A percentile compares a stretch with the other conserved stretches of the same genome.
Evolutionary conservation across 2,888 invertebrate genomes (phyloP).

Genomic region (Germaria angustata): DNA sequence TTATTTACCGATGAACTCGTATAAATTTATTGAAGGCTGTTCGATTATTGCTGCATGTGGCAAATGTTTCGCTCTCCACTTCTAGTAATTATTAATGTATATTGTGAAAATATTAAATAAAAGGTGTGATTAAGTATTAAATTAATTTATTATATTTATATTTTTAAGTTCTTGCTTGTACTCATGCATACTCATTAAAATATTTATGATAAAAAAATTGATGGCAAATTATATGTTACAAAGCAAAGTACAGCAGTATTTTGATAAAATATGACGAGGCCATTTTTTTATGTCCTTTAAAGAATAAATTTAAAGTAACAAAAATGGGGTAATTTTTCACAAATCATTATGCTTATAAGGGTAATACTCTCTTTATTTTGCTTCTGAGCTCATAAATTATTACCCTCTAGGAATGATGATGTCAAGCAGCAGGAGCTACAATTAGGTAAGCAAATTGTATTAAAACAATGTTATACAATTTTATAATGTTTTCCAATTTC

Average conservation of each 20-base stretch:
- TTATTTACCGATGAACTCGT: conserved; percentile 13
- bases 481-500: too few relatives aligned
- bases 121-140: conserved; percentile 59
- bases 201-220: background rate
- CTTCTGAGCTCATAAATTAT: too few relatives aligned
- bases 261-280: background rate
- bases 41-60: background rate
- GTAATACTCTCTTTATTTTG: too few relatives aligned
- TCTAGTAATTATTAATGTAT: background rate
- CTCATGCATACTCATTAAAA: conserved; percentile 33
- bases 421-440: too few relatives aligned
- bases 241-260: background rate
- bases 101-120: conserved; percentile 40
- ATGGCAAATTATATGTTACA: conserved; percentile 23
- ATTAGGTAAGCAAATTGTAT: too few relatives aligned
- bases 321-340: too few relatives aligned
- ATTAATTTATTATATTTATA: conserved; percentile 14
- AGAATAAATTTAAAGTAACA: too few relatives aligned
- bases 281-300: too few relatives aligned
- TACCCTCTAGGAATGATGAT: too few relatives aligned
- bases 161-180: background rate
- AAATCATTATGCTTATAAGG: too few relatives aligned
- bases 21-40: conserved; percentile 53
- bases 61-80: conserved; percentile 5
- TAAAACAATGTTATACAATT: too few relatives aligned